A percentile compares a stretch with the other conserved stretches of the same genome.
These are phyloP conservation scores for Hozukius guyotensis DNA, from an alignment of 2,797 vertebrate genomes.

Conservation along the genomic window DNA sequence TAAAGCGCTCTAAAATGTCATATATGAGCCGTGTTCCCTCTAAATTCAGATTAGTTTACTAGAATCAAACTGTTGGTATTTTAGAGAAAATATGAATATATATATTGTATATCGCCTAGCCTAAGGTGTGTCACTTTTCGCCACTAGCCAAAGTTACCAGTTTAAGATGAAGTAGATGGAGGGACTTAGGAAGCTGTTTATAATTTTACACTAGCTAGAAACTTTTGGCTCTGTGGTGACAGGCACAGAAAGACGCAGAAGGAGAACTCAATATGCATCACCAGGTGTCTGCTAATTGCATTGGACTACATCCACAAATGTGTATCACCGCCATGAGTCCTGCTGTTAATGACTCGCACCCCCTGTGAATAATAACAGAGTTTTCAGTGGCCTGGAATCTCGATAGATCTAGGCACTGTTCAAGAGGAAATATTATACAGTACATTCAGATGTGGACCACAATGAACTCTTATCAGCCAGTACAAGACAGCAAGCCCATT, in stretches of 20 bases:
- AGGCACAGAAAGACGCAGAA: not conserved
- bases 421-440: not conserved
- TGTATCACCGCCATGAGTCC: not conserved
- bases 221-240: not conserved
- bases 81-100: not conserved
- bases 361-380: not conserved
- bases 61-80: not conserved
- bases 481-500: not conserved
- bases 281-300: constrained; percentile 2
- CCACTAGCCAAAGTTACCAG: not conserved
- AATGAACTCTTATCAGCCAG: not conserved
- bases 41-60: not conserved
- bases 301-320: not conserved
- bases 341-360: not conserved
- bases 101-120: not conserved
- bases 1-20: not conserved
- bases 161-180: not conserved
- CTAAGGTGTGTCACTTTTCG: not conserved
- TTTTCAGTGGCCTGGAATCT: not conserved
- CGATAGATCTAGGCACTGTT: not conserved
- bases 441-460: no score
- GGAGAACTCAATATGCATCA: not conserved
- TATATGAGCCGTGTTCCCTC: not conserved
- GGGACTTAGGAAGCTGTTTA: not conserved
- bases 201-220: not conserved